Conservation (phyloP, 2,113 vertebrate genomes). For the Phrynosoma blainvillii region DNA sequence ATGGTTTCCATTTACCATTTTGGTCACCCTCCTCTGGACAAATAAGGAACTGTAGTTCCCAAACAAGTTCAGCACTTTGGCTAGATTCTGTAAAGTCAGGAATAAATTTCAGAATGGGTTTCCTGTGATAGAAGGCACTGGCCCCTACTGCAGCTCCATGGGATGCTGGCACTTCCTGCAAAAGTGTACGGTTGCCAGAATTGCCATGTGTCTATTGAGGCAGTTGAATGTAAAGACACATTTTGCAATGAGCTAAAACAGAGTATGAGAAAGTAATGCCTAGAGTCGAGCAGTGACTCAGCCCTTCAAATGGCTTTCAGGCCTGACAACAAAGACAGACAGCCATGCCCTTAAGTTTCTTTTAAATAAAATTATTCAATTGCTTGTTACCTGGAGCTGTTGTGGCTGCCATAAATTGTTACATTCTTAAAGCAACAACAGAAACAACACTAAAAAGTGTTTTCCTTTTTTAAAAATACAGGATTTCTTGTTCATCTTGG, state of each 20-base stretch:
- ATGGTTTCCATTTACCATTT: no score
- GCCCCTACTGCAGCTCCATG: no score
- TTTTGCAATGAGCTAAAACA: slow-evolving; percentile 49
- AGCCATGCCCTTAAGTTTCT: slow-evolving; percentile 56
- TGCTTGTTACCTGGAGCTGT: slow-evolving; percentile 55
- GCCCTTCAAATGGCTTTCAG: slow-evolving; percentile 49
- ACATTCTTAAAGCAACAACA: background rate
- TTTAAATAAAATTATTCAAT: slow-evolving; percentile 57
- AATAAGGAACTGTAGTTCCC: no score
- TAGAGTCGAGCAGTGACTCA: slow-evolving; percentile 61
- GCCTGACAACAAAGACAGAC: slow-evolving; percentile 50
- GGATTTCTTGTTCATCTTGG: background rate
- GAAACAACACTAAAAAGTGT: slow-evolving; percentile 4
- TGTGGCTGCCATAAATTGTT: slow-evolving; percentile 41
- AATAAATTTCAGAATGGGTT: background rate
- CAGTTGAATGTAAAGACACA: background rate
- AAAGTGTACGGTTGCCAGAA: background rate
- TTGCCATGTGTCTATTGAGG: background rate
- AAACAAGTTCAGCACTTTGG: no score
- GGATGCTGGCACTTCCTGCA: background rate
- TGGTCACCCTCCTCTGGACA: no score
- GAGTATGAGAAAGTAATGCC: slow-evolving; percentile 53
- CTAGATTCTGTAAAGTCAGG: no score
- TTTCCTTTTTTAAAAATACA: background rate
- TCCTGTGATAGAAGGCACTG: background rate